Evolutionary conservation across 2,113 vertebrate genomes (phyloP).

Genomic region (Okapia johnstoni): DNA sequence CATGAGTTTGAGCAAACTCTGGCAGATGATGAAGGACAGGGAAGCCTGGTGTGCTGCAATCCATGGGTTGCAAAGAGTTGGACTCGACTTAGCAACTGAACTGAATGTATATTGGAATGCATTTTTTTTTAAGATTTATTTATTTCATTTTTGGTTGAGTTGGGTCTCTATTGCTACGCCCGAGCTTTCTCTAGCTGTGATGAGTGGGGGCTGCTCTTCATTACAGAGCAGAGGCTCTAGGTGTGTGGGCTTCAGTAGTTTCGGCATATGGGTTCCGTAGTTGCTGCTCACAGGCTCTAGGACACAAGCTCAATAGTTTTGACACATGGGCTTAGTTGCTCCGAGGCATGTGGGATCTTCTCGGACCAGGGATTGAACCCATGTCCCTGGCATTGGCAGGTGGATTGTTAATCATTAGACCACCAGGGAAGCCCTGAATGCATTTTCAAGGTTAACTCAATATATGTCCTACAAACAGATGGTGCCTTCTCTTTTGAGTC

Average conservation of each 20-base stretch:
- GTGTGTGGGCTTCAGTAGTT: neutral
- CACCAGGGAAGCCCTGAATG: neutral
- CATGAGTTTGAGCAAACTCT: neutral
- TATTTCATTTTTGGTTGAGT: neutral
- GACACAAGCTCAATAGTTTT: neutral
- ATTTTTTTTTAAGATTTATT: neutral
- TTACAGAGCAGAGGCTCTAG: rapidly evolving
- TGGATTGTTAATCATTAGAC: neutral
- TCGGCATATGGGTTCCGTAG: neutral
- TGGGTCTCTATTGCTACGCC: neutral
- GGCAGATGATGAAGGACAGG: neutral
- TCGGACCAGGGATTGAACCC: neutral
- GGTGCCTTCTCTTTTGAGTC: neutral
- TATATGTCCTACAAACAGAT: neutral
- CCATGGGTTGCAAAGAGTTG: neutral
- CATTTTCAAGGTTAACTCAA: neutral
- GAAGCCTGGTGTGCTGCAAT: neutral
- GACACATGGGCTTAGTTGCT: neutral
- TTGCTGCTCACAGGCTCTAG: neutral
- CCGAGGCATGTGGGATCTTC: neutral
- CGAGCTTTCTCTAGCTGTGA: neutral
- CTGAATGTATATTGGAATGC: neutral
- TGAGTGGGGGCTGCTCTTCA: neutral
- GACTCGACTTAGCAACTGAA: neutral
- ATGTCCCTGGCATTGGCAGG: neutral